A percentile compares a stretch with the other conserved stretches of the same genome.
These are phyloP conservation scores for Channa maculata DNA, from an alignment of 2,113 vertebrate species.

Conservation along the genomic window DNA sequence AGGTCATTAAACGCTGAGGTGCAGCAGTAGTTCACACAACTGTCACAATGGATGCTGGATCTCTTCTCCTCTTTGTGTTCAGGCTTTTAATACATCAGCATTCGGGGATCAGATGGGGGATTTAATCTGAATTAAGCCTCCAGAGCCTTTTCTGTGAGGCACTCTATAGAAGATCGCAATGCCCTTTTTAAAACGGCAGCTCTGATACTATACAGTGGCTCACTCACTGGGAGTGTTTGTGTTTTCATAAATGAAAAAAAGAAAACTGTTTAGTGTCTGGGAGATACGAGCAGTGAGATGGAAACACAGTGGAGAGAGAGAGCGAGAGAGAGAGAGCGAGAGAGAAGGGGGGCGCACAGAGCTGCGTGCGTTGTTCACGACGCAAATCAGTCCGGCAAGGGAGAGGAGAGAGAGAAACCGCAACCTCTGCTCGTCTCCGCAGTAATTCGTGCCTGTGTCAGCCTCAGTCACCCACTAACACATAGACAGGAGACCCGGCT, in stretches of 20 bases:
- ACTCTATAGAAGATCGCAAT: neutral
- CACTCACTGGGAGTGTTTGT: neutral
- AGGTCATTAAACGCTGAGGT: no score
- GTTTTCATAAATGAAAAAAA: neutral
- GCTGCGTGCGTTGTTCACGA: neutral
- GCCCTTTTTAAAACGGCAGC: conserved; percentile 18
- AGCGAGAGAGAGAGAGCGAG: neutral
- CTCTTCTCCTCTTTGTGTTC: no score
- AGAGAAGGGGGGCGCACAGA: neutral
- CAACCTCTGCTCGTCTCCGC: no score
- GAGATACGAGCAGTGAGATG: neutral
- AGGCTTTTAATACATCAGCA: conserved; percentile 9
- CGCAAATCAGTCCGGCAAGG: neutral
- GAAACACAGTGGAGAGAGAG: neutral
- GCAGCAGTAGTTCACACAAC: no score
- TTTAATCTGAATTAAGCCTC: conserved; percentile 26
- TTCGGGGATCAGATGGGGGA: neutral
- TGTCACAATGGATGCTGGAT: neutral
- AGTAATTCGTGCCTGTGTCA: no score
- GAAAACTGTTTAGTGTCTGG: neutral
- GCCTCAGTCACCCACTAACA: conserved; percentile 1
- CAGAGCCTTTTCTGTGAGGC: conserved; percentile 10
- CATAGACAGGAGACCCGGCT: conserved; percentile 34
- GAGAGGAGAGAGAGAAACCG: neutral
- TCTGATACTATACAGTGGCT: neutral